Conservation (phyloP, 2,888 invertebrate species). For the Danaus chrysippus region DNA sequence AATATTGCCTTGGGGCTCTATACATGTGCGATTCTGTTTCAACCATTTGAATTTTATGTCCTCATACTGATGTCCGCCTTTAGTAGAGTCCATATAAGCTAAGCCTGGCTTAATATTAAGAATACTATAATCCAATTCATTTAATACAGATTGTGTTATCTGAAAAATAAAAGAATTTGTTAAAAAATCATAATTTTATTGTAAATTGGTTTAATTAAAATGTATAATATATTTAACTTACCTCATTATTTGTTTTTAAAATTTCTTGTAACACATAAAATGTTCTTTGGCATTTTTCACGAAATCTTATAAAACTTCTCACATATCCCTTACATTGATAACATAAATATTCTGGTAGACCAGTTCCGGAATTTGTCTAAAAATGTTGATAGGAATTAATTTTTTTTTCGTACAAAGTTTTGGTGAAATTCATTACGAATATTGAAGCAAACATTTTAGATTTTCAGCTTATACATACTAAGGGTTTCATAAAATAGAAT, state of each 20-base stretch:
- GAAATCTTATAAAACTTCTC: constrained; percentile 52
- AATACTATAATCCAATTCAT: constrained; percentile 43
- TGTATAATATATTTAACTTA: constrained; percentile 28
- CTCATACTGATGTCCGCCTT: constrained; percentile 47
- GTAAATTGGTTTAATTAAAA: not conserved
- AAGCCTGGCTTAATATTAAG: constrained; percentile 48
- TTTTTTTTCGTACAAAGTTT: not conserved
- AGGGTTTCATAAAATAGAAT: no score
- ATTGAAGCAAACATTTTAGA: not conserved
- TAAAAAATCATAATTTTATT: not conserved
- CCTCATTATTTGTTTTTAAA: constrained; percentile 54
- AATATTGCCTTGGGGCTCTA: constrained; percentile 38
- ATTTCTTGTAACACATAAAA: constrained; percentile 57
- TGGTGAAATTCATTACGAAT: not conserved
- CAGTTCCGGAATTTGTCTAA: constrained; percentile 50
- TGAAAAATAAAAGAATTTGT: constrained; percentile 37
- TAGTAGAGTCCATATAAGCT: constrained; percentile 47
- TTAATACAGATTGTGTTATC: constrained; percentile 51
- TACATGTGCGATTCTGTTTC: constrained; percentile 41
- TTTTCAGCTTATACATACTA: no score
- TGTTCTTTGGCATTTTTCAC: constrained; percentile 62
- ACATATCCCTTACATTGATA: constrained; percentile 54
- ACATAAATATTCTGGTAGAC: constrained; percentile 62
- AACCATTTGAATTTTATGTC: constrained; percentile 54
- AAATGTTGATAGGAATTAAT: constrained; percentile 30